Evolutionary conservation across 1,140 invertebrate species (phyloP).

Genomic region (Geopemphigus sp.): DNA sequence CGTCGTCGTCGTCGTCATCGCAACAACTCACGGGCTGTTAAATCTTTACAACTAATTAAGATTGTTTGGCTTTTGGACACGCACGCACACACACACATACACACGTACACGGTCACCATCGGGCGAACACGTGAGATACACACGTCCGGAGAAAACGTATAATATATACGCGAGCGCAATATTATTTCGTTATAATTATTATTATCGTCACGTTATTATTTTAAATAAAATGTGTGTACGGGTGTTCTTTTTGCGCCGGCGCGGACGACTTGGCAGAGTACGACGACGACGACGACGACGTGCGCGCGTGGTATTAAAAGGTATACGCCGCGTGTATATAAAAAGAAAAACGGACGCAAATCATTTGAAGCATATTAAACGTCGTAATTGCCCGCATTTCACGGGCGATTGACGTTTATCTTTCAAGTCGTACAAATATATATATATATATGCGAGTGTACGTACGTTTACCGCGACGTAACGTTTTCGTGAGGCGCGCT

Average conservation of each 20-base stretch:
- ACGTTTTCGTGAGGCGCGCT: too few relatives aligned
- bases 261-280: background rate
- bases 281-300: background rate
- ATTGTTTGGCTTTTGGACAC: conserved; percentile 46
- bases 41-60: conserved; percentile 50
- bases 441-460: background rate
- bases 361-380: conserved; percentile 20
- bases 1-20: background rate
- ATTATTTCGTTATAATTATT: background rate
- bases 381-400: conserved; percentile 23
- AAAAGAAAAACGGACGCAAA: conserved; percentile 30
- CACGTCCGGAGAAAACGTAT: background rate
- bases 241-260: background rate
- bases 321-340: background rate
- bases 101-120: background rate
- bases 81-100: background rate
- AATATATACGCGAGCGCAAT: conserved; percentile 11
- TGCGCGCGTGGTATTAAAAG: background rate
- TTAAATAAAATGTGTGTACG: background rate
- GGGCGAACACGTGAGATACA: background rate
- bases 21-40: conserved; percentile 39
- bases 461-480: background rate
- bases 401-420: background rate
- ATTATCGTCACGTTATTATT: conserved; percentile 10
- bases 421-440: background rate